Base-by-base conservation (phyloP, 2,888 invertebrate species). In the Polietes domitor region DNA sequence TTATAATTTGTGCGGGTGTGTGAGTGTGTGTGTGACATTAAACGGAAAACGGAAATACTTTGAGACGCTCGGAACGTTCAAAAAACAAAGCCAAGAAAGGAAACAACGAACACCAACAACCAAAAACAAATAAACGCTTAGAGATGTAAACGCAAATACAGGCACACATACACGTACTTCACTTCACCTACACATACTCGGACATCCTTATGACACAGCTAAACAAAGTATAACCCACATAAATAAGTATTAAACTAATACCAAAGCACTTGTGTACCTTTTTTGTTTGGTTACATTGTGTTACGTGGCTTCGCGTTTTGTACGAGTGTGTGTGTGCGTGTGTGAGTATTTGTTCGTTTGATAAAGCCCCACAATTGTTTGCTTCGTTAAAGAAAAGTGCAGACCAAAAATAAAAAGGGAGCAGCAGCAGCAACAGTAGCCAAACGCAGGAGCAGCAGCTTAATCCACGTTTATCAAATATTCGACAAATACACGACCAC, bases 351-450 rank as follows among this genome's bases (percentile, higher is more conserved):
- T 12, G 12, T 7, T 2, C 37, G 7, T 37, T 37, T 37, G n/a
- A 47, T 47, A 47, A 47, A 2, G n/a, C 47, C 47, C 47, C 5
- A 2, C 58, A 24, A 58, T 58, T 58, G 58, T 58, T 58, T 24
- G 26, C 24, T 58, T 58, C 26, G 58, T 58, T 58, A 58, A 58
- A 58, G 58, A 58, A n/a, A 26, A 15, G 24, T 26, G 47, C 58
- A 24, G 26, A 24, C 26, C 58, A 50, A 50, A n/a, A 15, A 26
- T 12, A 3, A 37, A 58, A 24, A 10, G 12, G 12, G 24, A 26
- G 15, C 24, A 12, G 24, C 21, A 26, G 24, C 19, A 19, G n/a
- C 17, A 50, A 3, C 47, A 47, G 19, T 5, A 50, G 50, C 50
- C n/a, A n/a, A n/a, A n/a, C n/a, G n/a, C n/a, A n/a, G n/a, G n/a